Base-by-base conservation (phyloP, 2,888 invertebrate species). In the Lasius platythorax region DNA sequence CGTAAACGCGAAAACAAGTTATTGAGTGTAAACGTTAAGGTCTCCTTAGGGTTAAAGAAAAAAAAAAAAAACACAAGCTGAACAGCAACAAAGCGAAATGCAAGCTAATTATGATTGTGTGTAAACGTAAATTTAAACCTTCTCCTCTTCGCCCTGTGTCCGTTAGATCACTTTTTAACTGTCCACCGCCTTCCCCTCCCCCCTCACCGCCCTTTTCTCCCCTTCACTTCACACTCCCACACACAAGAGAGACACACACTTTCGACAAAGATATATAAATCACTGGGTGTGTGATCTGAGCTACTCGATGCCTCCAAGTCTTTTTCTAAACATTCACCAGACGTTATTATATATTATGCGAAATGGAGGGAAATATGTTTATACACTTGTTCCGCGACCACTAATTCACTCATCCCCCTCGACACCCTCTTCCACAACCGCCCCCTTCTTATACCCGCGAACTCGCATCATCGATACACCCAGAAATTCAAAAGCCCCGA, bases 21-120 rank as follows among this genome's bases (percentile, higher is more conserved):
- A 93, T 94, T 93, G 93, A 93, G 93, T 93, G 93, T 94, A 94
- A 92, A 90, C 90, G 89, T 93, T 93, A 93, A 93, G 93, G 92
- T 94, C 92, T 94, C 93, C 91, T 93, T 93, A 94, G 93, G 93
- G 91, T 94, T 93, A 92, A 92, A 89, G 70, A 83, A 86, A 87
- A 87, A 88, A 88, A 86, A 87, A 90, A 89, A 82, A 85, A 87
- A 82, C 85, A 89, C 85, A 88, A 85, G 89, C 90, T 88, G 88
- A 89, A 89, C 86, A 88, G 89, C 88, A 87, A 83, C 85, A 89
- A 89, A 85, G 90, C 88, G 87, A 87, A 87, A 92, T 89, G 81
- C 84, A 90, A 92, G 91, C 89, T 93, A 92, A 92, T 94, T 92
- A 90, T 93, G 93, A 94, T 93, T 94, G 93, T 93, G 93, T 94